Evolutionary conservation across 2,888 invertebrate species (phyloP).

Genomic region (Craniophora ligustri): DNA sequence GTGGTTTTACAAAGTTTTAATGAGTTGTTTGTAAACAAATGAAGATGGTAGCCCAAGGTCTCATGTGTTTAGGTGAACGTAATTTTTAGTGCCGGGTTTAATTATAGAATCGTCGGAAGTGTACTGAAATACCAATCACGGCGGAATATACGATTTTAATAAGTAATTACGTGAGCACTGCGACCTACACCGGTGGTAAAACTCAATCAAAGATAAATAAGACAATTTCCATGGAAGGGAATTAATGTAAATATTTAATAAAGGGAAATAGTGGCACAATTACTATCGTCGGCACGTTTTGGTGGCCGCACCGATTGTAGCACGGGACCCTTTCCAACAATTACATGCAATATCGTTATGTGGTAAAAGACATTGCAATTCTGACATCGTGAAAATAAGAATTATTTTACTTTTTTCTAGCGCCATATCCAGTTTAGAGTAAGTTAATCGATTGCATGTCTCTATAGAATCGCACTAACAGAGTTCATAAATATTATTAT

Average conservation of each 20-base stretch:
- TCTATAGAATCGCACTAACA: no score
- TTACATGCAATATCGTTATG: slow-evolving; percentile 34
- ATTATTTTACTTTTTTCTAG: background rate
- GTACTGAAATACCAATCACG: background rate
- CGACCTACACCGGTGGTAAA: slow-evolving; percentile 5
- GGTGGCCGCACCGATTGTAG: slow-evolving; percentile 43
- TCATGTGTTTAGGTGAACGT: slow-evolving; percentile 3
- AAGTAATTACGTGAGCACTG: slow-evolving; percentile 7
- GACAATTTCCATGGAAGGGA: slow-evolving; percentile 36
- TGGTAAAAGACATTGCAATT: slow-evolving; percentile 14
- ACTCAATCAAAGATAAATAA: slow-evolving; percentile 33
- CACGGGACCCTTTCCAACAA: slow-evolving; percentile 47
- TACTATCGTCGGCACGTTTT: slow-evolving; percentile 49
- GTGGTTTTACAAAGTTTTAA: background rate
- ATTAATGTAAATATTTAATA: slow-evolving; percentile 56
- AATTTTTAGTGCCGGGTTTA: slow-evolving; percentile 13
- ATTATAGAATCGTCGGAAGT: slow-evolving; percentile 3
- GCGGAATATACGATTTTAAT: slow-evolving; percentile 8
- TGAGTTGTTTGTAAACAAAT: slow-evolving; percentile 34
- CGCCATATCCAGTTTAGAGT: no score
- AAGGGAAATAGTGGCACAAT: slow-evolving; percentile 51
- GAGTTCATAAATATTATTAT: no score
- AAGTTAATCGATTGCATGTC: background rate
- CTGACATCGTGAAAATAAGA: no score
- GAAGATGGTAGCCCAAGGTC: background rate